Percentiles rank a stretch among this genome's conserved stretches.
Conservation (phyloP, 1,140 invertebrate species). For the Caerostris extrusa region DNA sequence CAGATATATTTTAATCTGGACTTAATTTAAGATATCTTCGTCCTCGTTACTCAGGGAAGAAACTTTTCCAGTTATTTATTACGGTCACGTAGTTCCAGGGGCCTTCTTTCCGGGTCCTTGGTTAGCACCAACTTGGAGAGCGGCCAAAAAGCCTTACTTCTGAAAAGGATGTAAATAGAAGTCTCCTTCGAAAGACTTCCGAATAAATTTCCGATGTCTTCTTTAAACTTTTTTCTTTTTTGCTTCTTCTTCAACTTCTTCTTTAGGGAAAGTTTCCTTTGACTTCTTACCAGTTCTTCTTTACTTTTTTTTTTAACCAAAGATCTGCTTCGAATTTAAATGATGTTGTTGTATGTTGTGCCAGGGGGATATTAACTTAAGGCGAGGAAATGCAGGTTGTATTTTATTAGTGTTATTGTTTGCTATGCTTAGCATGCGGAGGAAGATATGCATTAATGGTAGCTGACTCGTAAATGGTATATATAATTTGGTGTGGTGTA, state of each 20-base stretch:
- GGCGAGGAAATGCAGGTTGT: constrained; percentile 40
- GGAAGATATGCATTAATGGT: not conserved
- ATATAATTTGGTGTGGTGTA: constrained; percentile 10
- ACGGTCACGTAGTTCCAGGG: constrained; percentile 65
- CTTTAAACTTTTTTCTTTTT: constrained; percentile 69
- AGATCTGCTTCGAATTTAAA: constrained; percentile 72
- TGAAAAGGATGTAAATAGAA: constrained; percentile 70
- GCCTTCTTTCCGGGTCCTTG: constrained; percentile 68
- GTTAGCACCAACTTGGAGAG: constrained; percentile 67
- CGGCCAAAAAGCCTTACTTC: constrained; percentile 68
- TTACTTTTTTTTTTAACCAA: not conserved
- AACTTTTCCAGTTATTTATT: constrained; percentile 72
- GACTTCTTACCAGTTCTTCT: constrained; percentile 10
- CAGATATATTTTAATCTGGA: constrained; percentile 77
- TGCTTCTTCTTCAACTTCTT: not conserved
- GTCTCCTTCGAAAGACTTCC: constrained; percentile 70
- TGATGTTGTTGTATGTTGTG: constrained; percentile 48
- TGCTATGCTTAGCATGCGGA: constrained; percentile 1
- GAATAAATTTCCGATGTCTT: constrained; percentile 77
- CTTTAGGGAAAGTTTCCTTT: constrained; percentile 37
- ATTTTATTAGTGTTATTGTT: not conserved
- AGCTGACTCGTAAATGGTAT: not conserved
- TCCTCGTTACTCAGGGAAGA: constrained; percentile 66
- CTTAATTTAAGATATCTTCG: constrained; percentile 76
- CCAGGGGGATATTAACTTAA: constrained; percentile 52